Conservation (phyloP, 2,888 invertebrate species). For the Plebejus argus region DNA sequence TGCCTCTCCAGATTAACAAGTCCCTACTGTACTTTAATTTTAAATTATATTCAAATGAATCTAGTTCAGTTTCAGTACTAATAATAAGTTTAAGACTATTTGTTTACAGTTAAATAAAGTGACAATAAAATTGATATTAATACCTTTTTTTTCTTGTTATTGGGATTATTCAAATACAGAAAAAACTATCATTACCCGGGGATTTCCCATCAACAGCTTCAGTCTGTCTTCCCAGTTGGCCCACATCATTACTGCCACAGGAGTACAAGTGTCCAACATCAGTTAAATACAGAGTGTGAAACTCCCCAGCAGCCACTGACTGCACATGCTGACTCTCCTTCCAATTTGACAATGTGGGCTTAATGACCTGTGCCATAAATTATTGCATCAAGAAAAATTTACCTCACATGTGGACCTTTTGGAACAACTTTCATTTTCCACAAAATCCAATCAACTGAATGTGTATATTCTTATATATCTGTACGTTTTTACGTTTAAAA, state of each 20-base stretch:
- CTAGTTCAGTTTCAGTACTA: not conserved
- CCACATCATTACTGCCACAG: constrained; percentile 96
- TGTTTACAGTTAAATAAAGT: not conserved
- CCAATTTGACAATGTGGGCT: constrained; percentile 83
- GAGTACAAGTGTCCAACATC: constrained; percentile 90
- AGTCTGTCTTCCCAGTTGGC: constrained; percentile 89
- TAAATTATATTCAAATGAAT: not conserved
- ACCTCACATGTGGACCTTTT: not conserved
- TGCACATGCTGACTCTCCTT: constrained; percentile 77
- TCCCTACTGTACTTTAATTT: no score
- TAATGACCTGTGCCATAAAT: constrained; percentile 77
- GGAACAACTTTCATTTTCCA: not conserved
- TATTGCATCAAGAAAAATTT: not conserved
- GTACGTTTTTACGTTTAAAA: not conserved
- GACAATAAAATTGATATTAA: not conserved
- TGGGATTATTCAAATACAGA: not conserved
- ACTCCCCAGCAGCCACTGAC: constrained; percentile 87
- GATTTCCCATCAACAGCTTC: constrained; percentile 55
- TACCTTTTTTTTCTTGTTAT: not conserved
- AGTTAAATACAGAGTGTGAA: constrained; percentile 90
- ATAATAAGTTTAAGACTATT: not conserved
- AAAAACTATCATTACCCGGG: constrained; percentile 54
- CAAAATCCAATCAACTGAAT: not conserved
- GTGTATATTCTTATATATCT: not conserved
- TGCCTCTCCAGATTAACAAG: no score